Conservation (phyloP, 2,797 vertebrate genomes). For the Harpagifer antarcticus region DNA sequence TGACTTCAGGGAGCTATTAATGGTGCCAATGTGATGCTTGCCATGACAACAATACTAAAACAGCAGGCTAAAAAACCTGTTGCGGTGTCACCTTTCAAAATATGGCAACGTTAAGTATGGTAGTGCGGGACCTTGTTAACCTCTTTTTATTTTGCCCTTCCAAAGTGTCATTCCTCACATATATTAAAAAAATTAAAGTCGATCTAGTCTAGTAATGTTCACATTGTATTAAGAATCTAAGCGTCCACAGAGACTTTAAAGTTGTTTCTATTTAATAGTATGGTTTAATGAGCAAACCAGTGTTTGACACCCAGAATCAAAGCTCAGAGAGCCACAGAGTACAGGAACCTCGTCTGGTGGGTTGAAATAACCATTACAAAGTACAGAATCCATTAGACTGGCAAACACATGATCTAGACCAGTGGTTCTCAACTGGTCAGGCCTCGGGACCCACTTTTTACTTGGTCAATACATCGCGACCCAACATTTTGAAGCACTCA, state of each 20-base stretch:
- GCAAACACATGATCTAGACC: conserved; percentile 33
- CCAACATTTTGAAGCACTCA: no score
- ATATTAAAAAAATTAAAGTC: neutral
- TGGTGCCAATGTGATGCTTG: neutral
- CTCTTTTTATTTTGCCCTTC: neutral
- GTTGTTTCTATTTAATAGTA: conserved; percentile 46
- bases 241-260: conserved; percentile 9
- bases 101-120: neutral
- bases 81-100: conserved; percentile 11
- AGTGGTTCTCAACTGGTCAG: no score
- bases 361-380: conserved; percentile 53
- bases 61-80: neutral
- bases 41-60: neutral
- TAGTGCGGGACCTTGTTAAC: neutral
- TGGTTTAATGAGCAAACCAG: conserved; percentile 43
- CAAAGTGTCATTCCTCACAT: neutral
- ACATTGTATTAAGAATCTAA: conserved; percentile 13
- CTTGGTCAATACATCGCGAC: no score
- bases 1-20: neutral
- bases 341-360: conserved; percentile 43
- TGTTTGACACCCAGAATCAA: conserved; percentile 38
- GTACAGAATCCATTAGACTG: conserved; percentile 50
- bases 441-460: no score
- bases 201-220: neutral
- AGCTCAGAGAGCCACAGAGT: conserved; percentile 28